Percentiles rank a stretch among this genome's conserved stretches.
Evolutionary conservation across 2,888 invertebrate genomes (phyloP).

Genomic region (Oscheius onirici): DNA sequence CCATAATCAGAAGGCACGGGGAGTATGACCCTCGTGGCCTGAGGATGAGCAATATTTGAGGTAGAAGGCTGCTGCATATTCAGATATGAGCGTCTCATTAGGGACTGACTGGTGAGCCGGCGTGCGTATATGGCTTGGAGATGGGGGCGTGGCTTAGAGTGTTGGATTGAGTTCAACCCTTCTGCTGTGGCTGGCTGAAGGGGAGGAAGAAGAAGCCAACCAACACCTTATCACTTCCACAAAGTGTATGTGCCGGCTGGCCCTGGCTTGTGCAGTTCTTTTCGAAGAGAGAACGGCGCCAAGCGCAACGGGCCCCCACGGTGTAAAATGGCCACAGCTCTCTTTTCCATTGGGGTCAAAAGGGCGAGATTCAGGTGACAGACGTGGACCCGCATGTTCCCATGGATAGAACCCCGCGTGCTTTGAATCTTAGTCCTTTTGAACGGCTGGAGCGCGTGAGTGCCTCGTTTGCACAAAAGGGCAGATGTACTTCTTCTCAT

Average conservation of each 20-base stretch:
- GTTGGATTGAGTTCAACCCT: conserved; percentile 21
- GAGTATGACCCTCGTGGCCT: conserved; percentile 13
- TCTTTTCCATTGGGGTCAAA: conserved; percentile 12
- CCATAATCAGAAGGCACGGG: conserved; percentile 6
- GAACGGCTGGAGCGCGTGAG: background rate
- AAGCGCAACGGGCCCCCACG: background rate
- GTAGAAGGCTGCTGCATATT: conserved; percentile 32
- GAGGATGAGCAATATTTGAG: conserved; percentile 27
- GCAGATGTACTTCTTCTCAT: conserved; percentile 13
- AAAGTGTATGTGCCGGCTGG: background rate
- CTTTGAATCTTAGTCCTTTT: background rate
- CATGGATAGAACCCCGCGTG: background rate
- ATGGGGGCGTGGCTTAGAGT: conserved; percentile 17
- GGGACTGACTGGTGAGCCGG: conserved; percentile 25
- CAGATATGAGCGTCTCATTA: conserved; percentile 33
- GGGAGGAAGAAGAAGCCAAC: background rate
- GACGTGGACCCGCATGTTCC: background rate
- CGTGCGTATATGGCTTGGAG: conserved; percentile 24
- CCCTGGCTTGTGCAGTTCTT: background rate
- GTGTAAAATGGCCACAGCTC: conserved; percentile 14
- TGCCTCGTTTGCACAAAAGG: conserved; percentile 27
- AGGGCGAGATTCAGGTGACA: conserved; percentile 10
- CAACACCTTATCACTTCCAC: background rate
- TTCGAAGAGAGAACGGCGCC: conserved; percentile 3
- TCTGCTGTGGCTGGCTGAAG: background rate